Base-by-base conservation (phyloP, 2,113 vertebrate genomes). In the Amphilophus citrinellus region DNA sequence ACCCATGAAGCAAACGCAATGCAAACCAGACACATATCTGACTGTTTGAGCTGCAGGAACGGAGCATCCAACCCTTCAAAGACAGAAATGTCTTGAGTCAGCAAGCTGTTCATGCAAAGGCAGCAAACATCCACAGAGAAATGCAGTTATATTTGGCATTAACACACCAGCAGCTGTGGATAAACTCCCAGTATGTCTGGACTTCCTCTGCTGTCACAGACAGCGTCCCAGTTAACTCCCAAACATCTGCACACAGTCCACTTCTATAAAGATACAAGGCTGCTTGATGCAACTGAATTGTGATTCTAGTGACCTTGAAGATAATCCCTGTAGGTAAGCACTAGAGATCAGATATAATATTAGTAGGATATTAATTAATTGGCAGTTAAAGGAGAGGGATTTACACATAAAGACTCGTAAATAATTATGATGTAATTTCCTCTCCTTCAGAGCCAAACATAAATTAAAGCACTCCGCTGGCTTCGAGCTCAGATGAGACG, bases 1-100 rank as follows among this genome's bases (percentile, higher is more conserved):
- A 98, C 97, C 98, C 98, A 99, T 2, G 98, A 98, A 0, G 98
- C 97, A 82, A 99, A 98, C 11, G 98, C 98, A 14, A 99, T 97
- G 79, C 98, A 98, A 61, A 97, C 96, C 39, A 99, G 95, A 88
- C 98, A 99, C 97, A 99, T 97, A 85, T 99, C 98, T 2, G 96
- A 94, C 66, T 95, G 96, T 76, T 80, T 93, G n/a, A 96, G 86
- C 8, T 93, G 93, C 77, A 96, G 65, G 5, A 96, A 77, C n/a
- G 94, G 63, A 15, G 84, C 83, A 37, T 96, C 92, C 86, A 93
- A 76, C 61, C 94, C 96, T 96, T 71, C 2, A 88, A 77, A 85
- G 42, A 82, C 35, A 88, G 30, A 63, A 73, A 57, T 9, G 5
- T 22, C 20, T 58, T 42, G 1, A 68, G 57, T 61, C 15, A 56